Evolutionary conservation across 1,140 invertebrate species (phyloP).

Genomic region (Mamestra configurata): DNA sequence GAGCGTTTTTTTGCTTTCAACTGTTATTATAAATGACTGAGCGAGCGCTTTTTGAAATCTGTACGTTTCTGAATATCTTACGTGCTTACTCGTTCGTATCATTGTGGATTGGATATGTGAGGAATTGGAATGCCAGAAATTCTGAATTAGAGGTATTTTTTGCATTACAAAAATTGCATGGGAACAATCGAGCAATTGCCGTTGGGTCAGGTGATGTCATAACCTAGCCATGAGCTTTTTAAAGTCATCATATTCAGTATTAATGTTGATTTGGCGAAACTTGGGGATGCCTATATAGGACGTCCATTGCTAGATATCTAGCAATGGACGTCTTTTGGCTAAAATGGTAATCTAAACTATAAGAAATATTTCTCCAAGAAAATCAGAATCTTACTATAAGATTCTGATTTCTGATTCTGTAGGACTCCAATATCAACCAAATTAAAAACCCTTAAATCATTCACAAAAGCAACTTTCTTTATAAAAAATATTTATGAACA

Average conservation of each 20-base stretch:
- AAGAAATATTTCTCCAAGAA: too few species aligned
- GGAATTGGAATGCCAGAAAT: neutral
- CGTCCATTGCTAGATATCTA: too few species aligned
- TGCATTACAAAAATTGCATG: neutral
- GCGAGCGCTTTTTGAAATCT: conserved; percentile 75
- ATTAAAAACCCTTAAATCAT: conserved; percentile 6
- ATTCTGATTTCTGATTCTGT: too few species aligned
- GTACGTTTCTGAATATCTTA: conserved; percentile 75
- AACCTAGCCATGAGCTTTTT: too few species aligned
- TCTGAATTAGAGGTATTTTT: neutral
- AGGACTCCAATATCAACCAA: neutral
- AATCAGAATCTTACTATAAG: too few species aligned
- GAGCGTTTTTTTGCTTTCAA: conserved; percentile 67
- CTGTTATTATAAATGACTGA: conserved; percentile 82
- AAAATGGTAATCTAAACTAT: too few species aligned
- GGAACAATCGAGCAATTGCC: too few species aligned
- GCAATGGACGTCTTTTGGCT: too few species aligned
- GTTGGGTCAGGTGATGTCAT: too few species aligned
- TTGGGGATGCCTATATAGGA: too few species aligned
- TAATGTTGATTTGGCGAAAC: too few species aligned
- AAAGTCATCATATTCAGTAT: too few species aligned
- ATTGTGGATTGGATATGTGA: neutral
- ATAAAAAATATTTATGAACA: conserved; percentile 34
- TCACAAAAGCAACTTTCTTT: conserved; percentile 11
- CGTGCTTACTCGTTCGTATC: conserved; percentile 54